These are phyloP conservation scores for Drosophila cracens DNA, from an alignment of 2,888 invertebrate species.

Conservation along the genomic window DNA sequence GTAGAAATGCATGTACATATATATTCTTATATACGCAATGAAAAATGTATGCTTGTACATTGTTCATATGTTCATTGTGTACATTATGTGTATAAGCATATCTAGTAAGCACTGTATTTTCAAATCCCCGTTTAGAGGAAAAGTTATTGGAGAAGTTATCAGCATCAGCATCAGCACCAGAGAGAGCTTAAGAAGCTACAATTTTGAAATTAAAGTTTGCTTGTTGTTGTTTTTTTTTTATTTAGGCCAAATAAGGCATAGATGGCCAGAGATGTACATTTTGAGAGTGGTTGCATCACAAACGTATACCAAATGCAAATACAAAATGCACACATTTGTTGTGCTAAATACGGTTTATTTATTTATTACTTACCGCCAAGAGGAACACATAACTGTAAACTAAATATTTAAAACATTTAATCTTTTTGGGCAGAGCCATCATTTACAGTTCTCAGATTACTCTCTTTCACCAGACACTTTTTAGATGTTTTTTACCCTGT, in stretches of 20 bases:
- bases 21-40: not conserved
- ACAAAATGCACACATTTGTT: not conserved
- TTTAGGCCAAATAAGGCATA: not conserved
- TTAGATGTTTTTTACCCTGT: slow-evolving; percentile 26
- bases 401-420: slow-evolving; percentile 85
- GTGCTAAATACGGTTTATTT: slow-evolving; percentile 11
- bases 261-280: not conserved
- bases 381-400: slow-evolving; percentile 85
- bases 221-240: not conserved
- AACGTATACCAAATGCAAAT: slow-evolving; percentile 12
- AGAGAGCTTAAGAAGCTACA: no score
- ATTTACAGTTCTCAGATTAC: slow-evolving; percentile 9
- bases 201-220: not conserved
- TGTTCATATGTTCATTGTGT: slow-evolving; percentile 9
- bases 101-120: not conserved
- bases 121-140: no score
- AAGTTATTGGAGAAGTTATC: not conserved
- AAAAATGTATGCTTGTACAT: not conserved
- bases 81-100: not conserved
- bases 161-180: not conserved
- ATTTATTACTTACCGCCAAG: slow-evolving; percentile 83
- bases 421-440: slow-evolving; percentile 84
- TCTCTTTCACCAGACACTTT: slow-evolving; percentile 11
- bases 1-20: slow-evolving; percentile 12
- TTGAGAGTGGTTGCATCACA: slow-evolving; percentile 29